Evolutionary conservation across 2,888 invertebrate genomes (phyloP).

Genomic region (Cheilosia soror): DNA sequence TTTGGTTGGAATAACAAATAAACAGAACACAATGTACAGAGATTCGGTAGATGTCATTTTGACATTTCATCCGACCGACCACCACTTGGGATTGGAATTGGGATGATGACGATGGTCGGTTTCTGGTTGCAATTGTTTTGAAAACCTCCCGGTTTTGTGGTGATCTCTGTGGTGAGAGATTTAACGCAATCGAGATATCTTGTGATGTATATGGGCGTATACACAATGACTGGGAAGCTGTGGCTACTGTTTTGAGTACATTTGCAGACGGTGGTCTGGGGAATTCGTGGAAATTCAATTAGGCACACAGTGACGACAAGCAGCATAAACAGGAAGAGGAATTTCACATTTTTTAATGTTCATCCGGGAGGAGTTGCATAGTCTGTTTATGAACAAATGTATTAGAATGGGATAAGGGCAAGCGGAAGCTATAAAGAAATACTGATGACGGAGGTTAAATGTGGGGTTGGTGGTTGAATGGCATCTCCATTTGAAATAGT

Average conservation of each 20-base stretch:
- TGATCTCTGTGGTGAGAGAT: conserved; percentile 61
- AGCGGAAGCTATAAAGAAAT: not conserved
- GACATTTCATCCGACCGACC: conserved; percentile 40
- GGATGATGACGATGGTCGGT: conserved; percentile 38
- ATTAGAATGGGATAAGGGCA: not conserved
- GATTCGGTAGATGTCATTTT: conserved; percentile 33
- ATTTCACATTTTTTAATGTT: conserved; percentile 39
- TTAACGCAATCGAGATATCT: conserved; percentile 70
- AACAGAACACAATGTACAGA: conserved; percentile 39
- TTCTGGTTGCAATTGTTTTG: conserved; percentile 62
- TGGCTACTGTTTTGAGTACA: conserved; percentile 40
- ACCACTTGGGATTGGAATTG: conserved; percentile 26
- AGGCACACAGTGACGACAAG: conserved; percentile 54
- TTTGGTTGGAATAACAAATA: conserved; percentile 67
- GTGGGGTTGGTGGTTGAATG: too few relatives aligned
- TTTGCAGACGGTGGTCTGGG: conserved; percentile 42
- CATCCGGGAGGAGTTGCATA: conserved; percentile 29
- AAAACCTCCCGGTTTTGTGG: conserved; percentile 35
- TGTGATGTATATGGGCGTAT: conserved; percentile 30
- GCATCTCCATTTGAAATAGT: too few relatives aligned
- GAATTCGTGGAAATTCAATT: conserved; percentile 72
- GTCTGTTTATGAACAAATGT: conserved; percentile 17
- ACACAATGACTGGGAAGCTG: conserved; percentile 9
- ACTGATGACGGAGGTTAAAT: not conserved
- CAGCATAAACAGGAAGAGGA: conserved; percentile 46